Conservation (phyloP, 2,888 invertebrate species). For the Eurytoma californica region DNA sequence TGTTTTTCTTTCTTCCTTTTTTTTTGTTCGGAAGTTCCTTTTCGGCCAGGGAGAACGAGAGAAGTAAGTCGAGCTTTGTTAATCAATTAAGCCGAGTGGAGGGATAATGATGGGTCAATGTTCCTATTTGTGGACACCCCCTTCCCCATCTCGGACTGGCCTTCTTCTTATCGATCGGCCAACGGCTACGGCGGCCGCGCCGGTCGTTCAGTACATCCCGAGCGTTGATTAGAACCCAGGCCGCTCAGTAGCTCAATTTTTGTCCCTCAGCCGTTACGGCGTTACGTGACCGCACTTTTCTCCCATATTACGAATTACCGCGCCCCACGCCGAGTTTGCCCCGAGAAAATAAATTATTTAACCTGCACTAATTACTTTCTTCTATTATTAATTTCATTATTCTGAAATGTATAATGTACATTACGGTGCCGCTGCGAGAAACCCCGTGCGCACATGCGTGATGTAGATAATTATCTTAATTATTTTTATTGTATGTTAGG, state of each 20-base stretch:
- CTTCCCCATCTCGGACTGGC: constrained; percentile 17
- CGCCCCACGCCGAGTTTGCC: background rate
- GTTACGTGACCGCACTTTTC: constrained; percentile 50
- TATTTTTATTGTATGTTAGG: constrained; percentile 22
- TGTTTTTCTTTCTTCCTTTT: constrained; percentile 27
- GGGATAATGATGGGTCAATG: constrained; percentile 59
- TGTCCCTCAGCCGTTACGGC: constrained; percentile 51
- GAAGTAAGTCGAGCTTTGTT: constrained; percentile 55
- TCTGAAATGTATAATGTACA: constrained; percentile 11
- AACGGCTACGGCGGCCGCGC: constrained; percentile 10
- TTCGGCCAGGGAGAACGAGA: constrained; percentile 8
- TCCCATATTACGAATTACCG: constrained; percentile 21
- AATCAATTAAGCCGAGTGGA: constrained; percentile 55
- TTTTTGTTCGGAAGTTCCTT: background rate
- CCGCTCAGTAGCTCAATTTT: constrained; percentile 51
- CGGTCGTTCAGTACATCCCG: constrained; percentile 25
- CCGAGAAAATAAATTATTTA: constrained; percentile 33
- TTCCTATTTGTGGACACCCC: constrained; percentile 57
- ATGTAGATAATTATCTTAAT: constrained; percentile 24
- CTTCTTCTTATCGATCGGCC: constrained; percentile 59
- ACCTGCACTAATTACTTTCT: constrained; percentile 37
- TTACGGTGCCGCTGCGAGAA: constrained; percentile 10
- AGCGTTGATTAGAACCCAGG: constrained; percentile 54
- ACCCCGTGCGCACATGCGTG: background rate
- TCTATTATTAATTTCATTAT: constrained; percentile 43